Percentiles rank a stretch among this genome's conserved stretches.
Evolutionary conservation across 2,888 invertebrate species (phyloP).

Genomic region (Diplolepis rosae): DNA sequence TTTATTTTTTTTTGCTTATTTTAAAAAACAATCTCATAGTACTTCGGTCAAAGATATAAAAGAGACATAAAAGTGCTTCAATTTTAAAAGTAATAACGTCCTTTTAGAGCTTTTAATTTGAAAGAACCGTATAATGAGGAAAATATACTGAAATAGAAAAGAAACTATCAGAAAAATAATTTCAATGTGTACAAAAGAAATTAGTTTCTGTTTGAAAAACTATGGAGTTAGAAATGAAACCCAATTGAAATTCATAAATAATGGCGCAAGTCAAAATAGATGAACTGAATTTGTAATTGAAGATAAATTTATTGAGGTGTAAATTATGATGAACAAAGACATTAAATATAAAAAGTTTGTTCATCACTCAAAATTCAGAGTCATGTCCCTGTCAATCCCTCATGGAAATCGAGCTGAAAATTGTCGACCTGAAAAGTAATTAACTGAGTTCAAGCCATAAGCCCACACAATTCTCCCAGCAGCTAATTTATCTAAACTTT

Average conservation of each 20-base stretch:
- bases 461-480: neutral
- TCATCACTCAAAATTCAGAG: neutral
- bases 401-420: neutral
- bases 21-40: neutral
- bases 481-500: conserved; percentile 37
- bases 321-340: neutral
- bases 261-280: neutral
- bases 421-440: conserved; percentile 36
- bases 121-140: neutral
- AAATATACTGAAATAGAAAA: neutral
- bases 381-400: neutral
- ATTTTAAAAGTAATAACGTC: neutral
- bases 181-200: too few species aligned
- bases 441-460: conserved; percentile 35
- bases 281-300: neutral
- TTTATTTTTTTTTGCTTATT: neutral
- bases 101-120: neutral
- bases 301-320: neutral
- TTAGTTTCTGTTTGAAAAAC: too few species aligned
- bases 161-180: neutral
- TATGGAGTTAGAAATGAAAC: too few species aligned
- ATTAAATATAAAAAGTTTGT: neutral
- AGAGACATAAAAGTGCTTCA: neutral
- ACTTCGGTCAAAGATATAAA: neutral
- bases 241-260: too few species aligned